These are phyloP conservation scores for Dryomyza anilis DNA, from an alignment of 2,888 invertebrate species.

Conservation along the genomic window DNA sequence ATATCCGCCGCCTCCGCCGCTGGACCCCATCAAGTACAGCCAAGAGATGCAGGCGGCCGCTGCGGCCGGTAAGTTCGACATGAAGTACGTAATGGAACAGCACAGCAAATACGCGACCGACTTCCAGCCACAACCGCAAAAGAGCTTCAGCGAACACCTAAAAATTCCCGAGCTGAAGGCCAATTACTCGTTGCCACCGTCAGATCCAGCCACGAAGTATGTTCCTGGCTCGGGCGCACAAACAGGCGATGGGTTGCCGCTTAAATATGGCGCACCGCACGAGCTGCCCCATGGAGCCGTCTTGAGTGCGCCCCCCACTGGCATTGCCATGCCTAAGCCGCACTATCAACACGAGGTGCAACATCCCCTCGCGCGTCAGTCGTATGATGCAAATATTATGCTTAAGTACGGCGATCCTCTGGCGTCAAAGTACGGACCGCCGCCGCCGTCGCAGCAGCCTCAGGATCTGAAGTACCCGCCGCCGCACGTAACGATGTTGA, in stretches of 20 bases:
- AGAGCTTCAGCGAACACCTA: slow-evolving; percentile 53
- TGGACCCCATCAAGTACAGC: slow-evolving; percentile 56
- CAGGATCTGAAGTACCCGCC: slow-evolving; percentile 61
- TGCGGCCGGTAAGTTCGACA: slow-evolving; percentile 57
- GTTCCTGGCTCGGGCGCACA: slow-evolving; percentile 33
- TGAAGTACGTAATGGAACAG: slow-evolving; percentile 59
- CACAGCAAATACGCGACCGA: slow-evolving; percentile 53
- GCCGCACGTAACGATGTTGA: slow-evolving; percentile 31
- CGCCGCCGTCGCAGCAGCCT: slow-evolving; percentile 45
- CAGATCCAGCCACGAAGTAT: slow-evolving; percentile 33
- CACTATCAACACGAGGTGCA: slow-evolving; percentile 58
- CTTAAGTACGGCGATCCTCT: slow-evolving; percentile 61
- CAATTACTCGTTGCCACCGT: slow-evolving; percentile 10
- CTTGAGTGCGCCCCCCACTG: slow-evolving; percentile 52
- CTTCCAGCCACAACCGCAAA: slow-evolving; percentile 43
- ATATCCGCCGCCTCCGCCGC: slow-evolving; percentile 59
- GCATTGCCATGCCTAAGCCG: slow-evolving; percentile 57
- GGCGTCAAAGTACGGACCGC: slow-evolving; percentile 53
- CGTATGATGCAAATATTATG: slow-evolving; percentile 59
- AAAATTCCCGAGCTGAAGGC: slow-evolving; percentile 52
- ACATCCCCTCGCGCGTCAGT: slow-evolving; percentile 55
- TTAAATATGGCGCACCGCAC: slow-evolving; percentile 45
- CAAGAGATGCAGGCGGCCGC: slow-evolving; percentile 59
- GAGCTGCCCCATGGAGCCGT: slow-evolving; percentile 39
- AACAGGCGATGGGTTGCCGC: slow-evolving; percentile 33